phyloP scores from a whole-genome alignment of 2,797 vertebrate genomes.

The Pseudomugil tenellus region DNA sequence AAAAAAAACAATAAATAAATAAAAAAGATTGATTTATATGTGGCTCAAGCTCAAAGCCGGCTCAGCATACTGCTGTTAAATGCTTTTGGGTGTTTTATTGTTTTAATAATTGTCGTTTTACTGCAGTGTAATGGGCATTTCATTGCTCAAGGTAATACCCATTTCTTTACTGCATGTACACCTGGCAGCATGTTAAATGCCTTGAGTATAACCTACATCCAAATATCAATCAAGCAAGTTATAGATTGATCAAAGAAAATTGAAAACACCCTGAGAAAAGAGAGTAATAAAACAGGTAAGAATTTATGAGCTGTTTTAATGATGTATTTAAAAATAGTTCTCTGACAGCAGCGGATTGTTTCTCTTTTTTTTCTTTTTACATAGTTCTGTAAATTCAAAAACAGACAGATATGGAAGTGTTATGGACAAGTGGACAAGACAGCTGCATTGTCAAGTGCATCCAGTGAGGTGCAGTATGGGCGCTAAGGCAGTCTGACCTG shows the following conservation, averaged over 20 bases:
- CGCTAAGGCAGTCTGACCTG: slow-evolving; percentile 25
- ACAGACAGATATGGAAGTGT: slow-evolving; percentile 12
- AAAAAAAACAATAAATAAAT: slow-evolving; percentile 27
- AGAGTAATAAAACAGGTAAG: slow-evolving; percentile 46
- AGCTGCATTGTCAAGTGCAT: slow-evolving; percentile 52
- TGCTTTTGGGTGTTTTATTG: slow-evolving; percentile 12
- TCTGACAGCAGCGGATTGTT: slow-evolving; percentile 32
- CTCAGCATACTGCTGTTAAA: slow-evolving; percentile 24
- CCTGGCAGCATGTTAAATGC: slow-evolving; percentile 31
- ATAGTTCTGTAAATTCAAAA: slow-evolving; percentile 9
- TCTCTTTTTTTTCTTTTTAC: slow-evolving; percentile 32
- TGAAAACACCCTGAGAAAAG: slow-evolving; percentile 42
- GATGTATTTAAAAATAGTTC: slow-evolving; percentile 42
- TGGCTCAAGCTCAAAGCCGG: slow-evolving; percentile 4
- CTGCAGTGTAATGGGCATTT: slow-evolving; percentile 35
- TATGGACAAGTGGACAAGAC: slow-evolving; percentile 40
- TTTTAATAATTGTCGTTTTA: slow-evolving; percentile 50
- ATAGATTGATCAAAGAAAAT: slow-evolving; percentile 51
- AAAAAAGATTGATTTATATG: slow-evolving; percentile 37
- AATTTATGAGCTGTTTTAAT: slow-evolving; percentile 54
- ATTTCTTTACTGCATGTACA: slow-evolving; percentile 33
- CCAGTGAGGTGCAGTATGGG: slow-evolving; percentile 41
- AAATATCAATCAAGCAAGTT: slow-evolving; percentile 51
- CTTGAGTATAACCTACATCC: slow-evolving; percentile 24
- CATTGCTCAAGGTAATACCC: slow-evolving; percentile 39